Conservation (phyloP, 2,113 vertebrate species). For the Mormoops blainvillei region DNA sequence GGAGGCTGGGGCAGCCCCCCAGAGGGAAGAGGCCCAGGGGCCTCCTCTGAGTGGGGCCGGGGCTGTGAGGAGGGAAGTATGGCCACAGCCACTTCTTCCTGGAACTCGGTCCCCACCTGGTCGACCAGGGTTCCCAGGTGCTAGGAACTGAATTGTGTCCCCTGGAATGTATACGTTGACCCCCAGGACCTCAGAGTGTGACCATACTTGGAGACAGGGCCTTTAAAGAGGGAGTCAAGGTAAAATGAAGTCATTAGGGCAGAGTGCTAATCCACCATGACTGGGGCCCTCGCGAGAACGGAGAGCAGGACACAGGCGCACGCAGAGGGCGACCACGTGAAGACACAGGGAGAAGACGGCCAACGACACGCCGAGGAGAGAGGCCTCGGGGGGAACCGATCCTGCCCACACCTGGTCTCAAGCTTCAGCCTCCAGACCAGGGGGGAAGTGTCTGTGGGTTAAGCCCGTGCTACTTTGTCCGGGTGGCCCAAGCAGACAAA, state of each 20-base stretch:
- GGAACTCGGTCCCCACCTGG: background rate
- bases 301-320: background rate
- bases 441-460: background rate
- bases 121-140: too few relatives aligned
- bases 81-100: background rate
- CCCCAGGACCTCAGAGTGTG: background rate
- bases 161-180: background rate
- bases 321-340: background rate
- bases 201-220: background rate
- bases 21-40: background rate
- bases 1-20: background rate
- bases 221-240: background rate
- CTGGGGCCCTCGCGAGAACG: background rate
- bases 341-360: background rate
- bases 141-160: background rate
- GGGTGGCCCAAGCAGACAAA: background rate
- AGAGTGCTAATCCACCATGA: background rate
- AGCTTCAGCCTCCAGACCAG: background rate
- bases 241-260: too few relatives aligned
- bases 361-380: background rate
- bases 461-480: too few relatives aligned
- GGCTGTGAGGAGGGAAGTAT: background rate
- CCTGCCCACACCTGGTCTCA: background rate
- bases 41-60: background rate
- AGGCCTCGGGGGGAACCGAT: background rate